Percentiles rank a stretch among this genome's conserved stretches.
Evolutionary conservation across 2,888 invertebrate species (phyloP).

Genomic region (Ceraclea dissimilis): DNA sequence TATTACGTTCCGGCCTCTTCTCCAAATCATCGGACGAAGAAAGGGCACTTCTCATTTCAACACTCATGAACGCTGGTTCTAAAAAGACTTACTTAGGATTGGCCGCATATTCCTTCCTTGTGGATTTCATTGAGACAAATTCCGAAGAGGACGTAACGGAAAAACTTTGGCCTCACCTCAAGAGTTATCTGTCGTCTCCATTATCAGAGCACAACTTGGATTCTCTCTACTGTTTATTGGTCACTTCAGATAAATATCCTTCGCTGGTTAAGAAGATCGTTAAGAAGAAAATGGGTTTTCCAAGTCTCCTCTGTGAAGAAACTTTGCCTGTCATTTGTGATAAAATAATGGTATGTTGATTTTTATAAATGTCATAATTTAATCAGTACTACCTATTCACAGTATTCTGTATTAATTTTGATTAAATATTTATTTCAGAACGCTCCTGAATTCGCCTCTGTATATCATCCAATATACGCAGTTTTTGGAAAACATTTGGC

Average conservation of each 20-base stretch:
- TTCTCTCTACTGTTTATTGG: conserved; percentile 54
- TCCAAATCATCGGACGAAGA: conserved; percentile 43
- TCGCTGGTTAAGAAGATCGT: conserved; percentile 47
- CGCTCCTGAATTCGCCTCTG: conserved; percentile 49
- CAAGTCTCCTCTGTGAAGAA: conserved; percentile 51
- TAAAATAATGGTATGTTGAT: conserved; percentile 50
- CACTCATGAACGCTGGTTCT: conserved; percentile 47
- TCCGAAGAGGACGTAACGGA: conserved; percentile 36
- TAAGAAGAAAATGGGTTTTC: conserved; percentile 48
- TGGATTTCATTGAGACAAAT: conserved; percentile 47
- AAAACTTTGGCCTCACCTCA: conserved; percentile 53
- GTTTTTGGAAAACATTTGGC: conserved; percentile 49
- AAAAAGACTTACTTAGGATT: conserved; percentile 56
- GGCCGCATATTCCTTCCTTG: conserved; percentile 52
- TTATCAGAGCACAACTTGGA: conserved; percentile 59
- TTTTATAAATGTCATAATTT: too few species aligned
- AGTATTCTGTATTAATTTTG: too few species aligned
- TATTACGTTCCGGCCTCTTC: conserved; percentile 58
- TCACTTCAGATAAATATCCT: conserved; percentile 38
- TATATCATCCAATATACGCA: conserved; percentile 59
- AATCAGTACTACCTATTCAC: too few species aligned
- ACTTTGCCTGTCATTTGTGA: conserved; percentile 49
- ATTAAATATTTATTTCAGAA: conserved; percentile 49
- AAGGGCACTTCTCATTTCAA: conserved; percentile 35
- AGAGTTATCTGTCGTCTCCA: conserved; percentile 52